phyloP scores from a whole-genome alignment of 1,140 invertebrate genomes.

The Atta colombica region DNA sequence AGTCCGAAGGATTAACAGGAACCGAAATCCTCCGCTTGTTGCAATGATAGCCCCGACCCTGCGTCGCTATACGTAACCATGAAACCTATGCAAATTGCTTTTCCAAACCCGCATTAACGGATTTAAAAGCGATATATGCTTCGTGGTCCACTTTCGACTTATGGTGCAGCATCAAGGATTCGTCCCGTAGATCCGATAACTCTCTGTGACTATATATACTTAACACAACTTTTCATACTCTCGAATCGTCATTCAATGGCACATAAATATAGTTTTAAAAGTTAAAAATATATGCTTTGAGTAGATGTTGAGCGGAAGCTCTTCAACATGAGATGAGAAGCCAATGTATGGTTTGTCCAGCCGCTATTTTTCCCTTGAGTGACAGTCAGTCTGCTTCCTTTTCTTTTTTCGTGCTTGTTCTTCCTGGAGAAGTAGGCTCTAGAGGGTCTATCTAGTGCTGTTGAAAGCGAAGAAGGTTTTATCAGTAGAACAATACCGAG shows the following conservation, averaged over 20 bases:
- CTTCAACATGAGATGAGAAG: not conserved
- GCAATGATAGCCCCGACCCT: constrained; percentile 62
- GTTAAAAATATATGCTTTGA: not conserved
- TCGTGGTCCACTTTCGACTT: constrained; percentile 70
- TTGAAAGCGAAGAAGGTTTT: constrained; percentile 53
- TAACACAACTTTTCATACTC: constrained; percentile 22
- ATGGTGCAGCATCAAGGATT: constrained; percentile 47
- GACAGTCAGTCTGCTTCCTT: not conserved
- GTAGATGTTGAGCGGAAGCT: not conserved
- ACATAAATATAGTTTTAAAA: not conserved
- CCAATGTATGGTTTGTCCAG: not conserved
- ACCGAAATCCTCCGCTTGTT: constrained; percentile 65
- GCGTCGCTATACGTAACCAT: constrained; percentile 68
- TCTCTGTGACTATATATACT: not conserved
- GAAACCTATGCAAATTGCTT: constrained; percentile 83
- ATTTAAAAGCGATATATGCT: constrained; percentile 85
- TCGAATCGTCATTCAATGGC: not conserved
- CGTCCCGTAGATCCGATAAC: constrained; percentile 47
- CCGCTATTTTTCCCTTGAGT: constrained; percentile 7
- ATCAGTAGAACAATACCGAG: constrained; percentile 39
- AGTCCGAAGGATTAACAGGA: constrained; percentile 72
- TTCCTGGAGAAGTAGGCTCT: not conserved
- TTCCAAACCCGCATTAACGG: constrained; percentile 82
- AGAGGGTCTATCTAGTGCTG: constrained; percentile 31
- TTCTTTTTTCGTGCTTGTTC: constrained; percentile 20